A percentile compares a stretch with the other conserved stretches of the same genome.
These are phyloP conservation scores for Leptinotarsa defecta DNA, from an alignment of 1,140 invertebrate species.

Conservation along the genomic window DNA sequence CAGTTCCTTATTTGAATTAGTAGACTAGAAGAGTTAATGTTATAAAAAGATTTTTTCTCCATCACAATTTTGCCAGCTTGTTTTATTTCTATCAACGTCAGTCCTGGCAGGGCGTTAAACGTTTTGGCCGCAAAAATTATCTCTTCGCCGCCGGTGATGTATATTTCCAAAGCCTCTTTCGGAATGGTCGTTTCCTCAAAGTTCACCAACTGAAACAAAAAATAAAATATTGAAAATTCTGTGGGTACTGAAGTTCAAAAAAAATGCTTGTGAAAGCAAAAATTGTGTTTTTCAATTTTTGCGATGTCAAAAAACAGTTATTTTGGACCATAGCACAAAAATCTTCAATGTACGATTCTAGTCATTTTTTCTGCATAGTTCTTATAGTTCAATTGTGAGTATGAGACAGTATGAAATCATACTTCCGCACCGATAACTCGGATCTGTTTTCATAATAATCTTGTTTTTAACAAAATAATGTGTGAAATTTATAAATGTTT, in stretches of 20 bases:
- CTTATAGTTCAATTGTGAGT: no score
- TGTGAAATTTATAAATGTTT: no score
- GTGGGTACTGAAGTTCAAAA: no score
- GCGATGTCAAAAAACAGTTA: neutral
- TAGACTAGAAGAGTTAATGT: conserved; percentile 59
- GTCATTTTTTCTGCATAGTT: no score
- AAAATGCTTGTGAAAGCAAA: no score
- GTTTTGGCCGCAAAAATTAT: conserved; percentile 61
- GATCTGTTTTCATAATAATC: no score
- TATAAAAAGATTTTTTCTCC: conserved; percentile 61
- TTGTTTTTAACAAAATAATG: no score
- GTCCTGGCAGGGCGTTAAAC: conserved; percentile 55
- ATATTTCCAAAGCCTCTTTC: conserved; percentile 61
- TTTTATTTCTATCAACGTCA: conserved; percentile 59
- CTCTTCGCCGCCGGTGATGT: conserved; percentile 63
- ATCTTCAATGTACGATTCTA: no score
- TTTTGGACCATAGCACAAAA: no score
- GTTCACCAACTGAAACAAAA: conserved; percentile 59
- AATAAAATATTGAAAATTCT: neutral
- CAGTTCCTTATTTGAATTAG: conserved; percentile 62
- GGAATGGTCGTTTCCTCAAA: conserved; percentile 61
- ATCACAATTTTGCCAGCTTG: conserved; percentile 59
- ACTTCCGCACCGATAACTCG: no score
- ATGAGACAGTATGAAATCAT: no score
- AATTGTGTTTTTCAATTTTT: neutral